Conservation (phyloP, 1,140 invertebrate species). For the Mactra quadrangularis region DNA sequence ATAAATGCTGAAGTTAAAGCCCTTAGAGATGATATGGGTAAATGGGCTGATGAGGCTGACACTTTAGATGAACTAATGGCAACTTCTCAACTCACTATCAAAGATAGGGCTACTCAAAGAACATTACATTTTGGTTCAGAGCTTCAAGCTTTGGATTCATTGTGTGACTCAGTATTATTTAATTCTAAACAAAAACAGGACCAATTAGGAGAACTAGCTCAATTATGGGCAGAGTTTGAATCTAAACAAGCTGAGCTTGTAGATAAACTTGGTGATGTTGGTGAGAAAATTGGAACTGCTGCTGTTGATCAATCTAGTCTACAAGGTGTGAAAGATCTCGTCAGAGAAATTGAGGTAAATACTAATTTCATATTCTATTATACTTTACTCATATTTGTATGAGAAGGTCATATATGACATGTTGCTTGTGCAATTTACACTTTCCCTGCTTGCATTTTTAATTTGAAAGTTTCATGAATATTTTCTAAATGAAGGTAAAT, state of each 20-base stretch:
- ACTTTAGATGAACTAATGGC: slow-evolving; percentile 78
- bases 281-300: slow-evolving; percentile 65
- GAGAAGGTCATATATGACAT: too few relatives aligned
- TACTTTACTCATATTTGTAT: too few relatives aligned
- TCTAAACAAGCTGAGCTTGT: slow-evolving; percentile 73
- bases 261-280: slow-evolving; percentile 68
- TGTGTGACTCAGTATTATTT: slow-evolving; percentile 72
- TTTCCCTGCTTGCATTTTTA: too few relatives aligned
- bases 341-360: slow-evolving; percentile 78
- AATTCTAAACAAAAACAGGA: slow-evolving; percentile 75
- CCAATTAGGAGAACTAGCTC: slow-evolving; percentile 75
- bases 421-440: too few relatives aligned
- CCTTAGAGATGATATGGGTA: slow-evolving; percentile 71
- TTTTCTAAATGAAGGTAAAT: too few relatives aligned
- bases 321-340: slow-evolving; percentile 75
- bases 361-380: too few relatives aligned
- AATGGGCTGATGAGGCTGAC: slow-evolving; percentile 74
- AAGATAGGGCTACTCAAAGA: slow-evolving; percentile 78
- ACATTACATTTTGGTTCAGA: slow-evolving; percentile 79
- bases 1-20: slow-evolving; percentile 76
- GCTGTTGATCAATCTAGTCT: slow-evolving; percentile 70
- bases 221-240: slow-evolving; percentile 74
- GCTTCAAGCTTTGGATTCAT: slow-evolving; percentile 72
- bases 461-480: too few relatives aligned
- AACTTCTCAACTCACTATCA: slow-evolving; percentile 76